Percentiles rank a stretch among this genome's conserved stretches.
Evolutionary conservation across 2,113 vertebrate genomes (phyloP).

Genomic region (Cygnus atratus): DNA sequence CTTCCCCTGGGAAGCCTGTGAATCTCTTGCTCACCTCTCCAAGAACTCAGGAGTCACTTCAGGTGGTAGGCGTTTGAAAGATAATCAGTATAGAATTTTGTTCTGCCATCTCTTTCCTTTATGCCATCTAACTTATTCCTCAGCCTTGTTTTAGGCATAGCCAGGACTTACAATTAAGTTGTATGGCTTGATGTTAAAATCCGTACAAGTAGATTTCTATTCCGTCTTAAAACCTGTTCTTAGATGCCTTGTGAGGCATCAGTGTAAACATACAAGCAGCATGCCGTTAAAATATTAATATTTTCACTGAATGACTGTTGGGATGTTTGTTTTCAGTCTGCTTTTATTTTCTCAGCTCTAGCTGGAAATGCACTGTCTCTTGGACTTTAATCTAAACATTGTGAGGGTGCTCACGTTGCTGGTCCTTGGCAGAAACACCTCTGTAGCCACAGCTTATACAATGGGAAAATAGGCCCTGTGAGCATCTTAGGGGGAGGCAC

Average conservation of each 20-base stretch:
- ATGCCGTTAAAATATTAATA: not conserved
- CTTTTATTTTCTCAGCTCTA: not conserved
- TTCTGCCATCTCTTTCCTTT: not conserved
- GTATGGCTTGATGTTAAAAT: not conserved
- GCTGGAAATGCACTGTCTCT: not conserved
- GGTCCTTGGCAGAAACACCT: not conserved
- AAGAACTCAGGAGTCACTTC: not conserved
- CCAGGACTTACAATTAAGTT: not conserved
- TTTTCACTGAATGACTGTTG: not conserved
- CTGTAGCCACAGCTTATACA: not conserved
- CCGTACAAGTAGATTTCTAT: not conserved
- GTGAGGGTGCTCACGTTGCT: accelerated
- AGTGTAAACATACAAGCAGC: not conserved
- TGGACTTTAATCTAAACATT: not conserved
- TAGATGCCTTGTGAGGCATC: not conserved
- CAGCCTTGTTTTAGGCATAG: not conserved
- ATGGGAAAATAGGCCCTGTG: not conserved
- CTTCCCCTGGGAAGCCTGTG: not conserved
- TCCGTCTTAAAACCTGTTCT: not conserved
- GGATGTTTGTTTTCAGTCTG: not conserved
- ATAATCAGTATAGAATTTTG: not conserved
- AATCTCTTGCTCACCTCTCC: not conserved
- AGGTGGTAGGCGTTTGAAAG: not conserved
- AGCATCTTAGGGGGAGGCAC: accelerated
- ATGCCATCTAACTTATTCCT: not conserved